phyloP scores from a whole-genome alignment of 2,113 vertebrate species.

The Dermatemys mawii region DNA sequence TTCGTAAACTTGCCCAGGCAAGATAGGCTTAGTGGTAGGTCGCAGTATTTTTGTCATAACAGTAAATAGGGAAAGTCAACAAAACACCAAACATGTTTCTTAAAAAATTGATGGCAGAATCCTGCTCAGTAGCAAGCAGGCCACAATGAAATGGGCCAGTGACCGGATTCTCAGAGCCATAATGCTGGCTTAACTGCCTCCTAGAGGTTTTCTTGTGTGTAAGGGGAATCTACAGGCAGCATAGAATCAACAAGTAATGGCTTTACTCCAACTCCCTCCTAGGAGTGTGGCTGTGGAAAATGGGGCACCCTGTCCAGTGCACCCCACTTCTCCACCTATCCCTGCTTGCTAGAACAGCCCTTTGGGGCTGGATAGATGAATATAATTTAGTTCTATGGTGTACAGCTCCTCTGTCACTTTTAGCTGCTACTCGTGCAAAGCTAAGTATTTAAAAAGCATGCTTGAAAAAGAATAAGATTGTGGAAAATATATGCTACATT shows the following conservation, averaged over 20 bases:
- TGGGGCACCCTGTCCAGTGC: too few species aligned
- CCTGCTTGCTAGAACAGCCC: neutral
- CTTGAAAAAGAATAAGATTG: neutral
- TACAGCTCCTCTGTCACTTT: neutral
- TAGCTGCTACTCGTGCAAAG: neutral
- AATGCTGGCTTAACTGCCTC: neutral
- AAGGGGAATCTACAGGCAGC: neutral
- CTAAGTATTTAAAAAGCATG: neutral
- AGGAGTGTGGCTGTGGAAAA: neutral
- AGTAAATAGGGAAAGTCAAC: neutral
- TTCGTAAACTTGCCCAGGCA: neutral
- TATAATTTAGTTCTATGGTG: neutral
- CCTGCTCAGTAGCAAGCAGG: neutral
- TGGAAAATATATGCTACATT: fast-evolving
- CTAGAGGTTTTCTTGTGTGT: neutral
- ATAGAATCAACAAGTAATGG: neutral
- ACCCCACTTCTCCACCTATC: neutral
- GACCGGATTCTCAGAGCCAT: neutral
- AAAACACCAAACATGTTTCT: neutral
- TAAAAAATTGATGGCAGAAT: neutral
- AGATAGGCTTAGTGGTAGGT: neutral
- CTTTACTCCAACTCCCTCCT: neutral
- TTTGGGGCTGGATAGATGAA: neutral
- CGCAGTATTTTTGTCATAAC: neutral
- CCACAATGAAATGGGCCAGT: neutral